Conservation (phyloP, 2,113 vertebrate genomes). For the Amazona guildingii region DNA sequence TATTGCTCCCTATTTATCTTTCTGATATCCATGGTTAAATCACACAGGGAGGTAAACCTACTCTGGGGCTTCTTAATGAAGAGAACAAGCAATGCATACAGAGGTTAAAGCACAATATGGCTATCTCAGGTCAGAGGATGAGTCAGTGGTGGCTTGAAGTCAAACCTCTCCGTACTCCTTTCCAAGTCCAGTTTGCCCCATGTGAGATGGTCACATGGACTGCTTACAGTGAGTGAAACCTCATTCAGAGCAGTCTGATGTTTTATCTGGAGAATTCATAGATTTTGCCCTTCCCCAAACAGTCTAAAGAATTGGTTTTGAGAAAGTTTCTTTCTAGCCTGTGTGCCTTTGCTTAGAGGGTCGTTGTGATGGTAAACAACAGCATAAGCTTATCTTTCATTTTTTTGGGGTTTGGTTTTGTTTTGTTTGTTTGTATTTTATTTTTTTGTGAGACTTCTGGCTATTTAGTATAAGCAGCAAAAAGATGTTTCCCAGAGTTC, state of each 20-base stretch:
- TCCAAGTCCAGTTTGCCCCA: background rate
- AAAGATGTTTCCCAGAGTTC: background rate
- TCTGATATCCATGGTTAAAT: background rate
- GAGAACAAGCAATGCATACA: background rate
- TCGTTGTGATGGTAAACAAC: background rate
- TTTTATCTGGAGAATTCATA: background rate
- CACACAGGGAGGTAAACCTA: background rate
- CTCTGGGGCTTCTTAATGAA: background rate
- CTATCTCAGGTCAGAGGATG: background rate
- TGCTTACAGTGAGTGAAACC: background rate
- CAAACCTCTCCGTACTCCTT: accelerated
- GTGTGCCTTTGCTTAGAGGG: background rate
- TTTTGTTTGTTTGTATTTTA: background rate
- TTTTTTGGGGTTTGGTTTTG: background rate
- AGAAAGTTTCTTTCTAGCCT: background rate
- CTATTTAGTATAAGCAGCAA: background rate
- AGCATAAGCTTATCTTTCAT: background rate
- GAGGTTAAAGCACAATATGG: background rate
- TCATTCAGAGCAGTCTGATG: background rate
- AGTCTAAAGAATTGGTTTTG: background rate
- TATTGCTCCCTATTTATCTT: background rate
- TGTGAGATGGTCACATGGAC: background rate
- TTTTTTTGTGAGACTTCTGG: background rate
- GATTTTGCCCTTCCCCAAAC: background rate
- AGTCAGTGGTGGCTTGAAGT: background rate